A percentile compares a stretch with the other conserved stretches of the same genome.
Conservation (phyloP, 2,888 invertebrate species). For the Ophioninae sp. region DNA sequence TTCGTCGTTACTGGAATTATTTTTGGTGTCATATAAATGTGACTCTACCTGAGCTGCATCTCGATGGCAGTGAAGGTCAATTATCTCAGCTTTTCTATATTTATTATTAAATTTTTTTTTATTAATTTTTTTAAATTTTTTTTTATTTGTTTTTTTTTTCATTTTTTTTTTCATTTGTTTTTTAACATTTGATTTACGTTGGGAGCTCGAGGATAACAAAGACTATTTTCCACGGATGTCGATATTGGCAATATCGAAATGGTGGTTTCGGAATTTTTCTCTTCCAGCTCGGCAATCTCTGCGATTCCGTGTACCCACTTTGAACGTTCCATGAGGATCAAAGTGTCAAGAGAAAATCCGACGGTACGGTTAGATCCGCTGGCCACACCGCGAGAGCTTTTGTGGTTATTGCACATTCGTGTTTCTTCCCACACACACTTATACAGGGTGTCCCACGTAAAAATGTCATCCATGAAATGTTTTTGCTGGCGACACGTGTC, state of each 20-base stretch:
- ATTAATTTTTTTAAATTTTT: constrained; percentile 22
- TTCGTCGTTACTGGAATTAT: not conserved
- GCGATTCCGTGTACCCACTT: constrained; percentile 30
- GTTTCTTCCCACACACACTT: constrained; percentile 24
- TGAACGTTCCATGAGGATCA: constrained; percentile 33
- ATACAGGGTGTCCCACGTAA: too few relatives aligned
- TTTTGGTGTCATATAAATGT: not conserved
- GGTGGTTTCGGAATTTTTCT: constrained; percentile 32
- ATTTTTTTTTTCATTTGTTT: not conserved
- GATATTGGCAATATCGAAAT: constrained; percentile 33
- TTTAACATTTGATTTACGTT: not conserved
- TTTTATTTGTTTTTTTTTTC: not conserved
- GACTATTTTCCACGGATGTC: constrained; percentile 43
- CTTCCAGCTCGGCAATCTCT: constrained; percentile 11
- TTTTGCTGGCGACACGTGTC: constrained; percentile 10
- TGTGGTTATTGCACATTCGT: constrained; percentile 42
- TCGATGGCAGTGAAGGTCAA: constrained; percentile 46
- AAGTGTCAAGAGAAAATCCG: constrained; percentile 50
- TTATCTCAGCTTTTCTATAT: constrained; percentile 5
- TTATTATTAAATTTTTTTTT: not conserved
- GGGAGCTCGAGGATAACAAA: constrained; percentile 15
- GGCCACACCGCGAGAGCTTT: constrained; percentile 28
- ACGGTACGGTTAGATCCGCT: constrained; percentile 23
- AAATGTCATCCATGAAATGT: too few relatives aligned
- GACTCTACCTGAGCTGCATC: too few relatives aligned